These are phyloP conservation scores for Tarsius wallacei DNA, from an alignment of 2,797 vertebrate species.

Conservation along the genomic window DNA sequence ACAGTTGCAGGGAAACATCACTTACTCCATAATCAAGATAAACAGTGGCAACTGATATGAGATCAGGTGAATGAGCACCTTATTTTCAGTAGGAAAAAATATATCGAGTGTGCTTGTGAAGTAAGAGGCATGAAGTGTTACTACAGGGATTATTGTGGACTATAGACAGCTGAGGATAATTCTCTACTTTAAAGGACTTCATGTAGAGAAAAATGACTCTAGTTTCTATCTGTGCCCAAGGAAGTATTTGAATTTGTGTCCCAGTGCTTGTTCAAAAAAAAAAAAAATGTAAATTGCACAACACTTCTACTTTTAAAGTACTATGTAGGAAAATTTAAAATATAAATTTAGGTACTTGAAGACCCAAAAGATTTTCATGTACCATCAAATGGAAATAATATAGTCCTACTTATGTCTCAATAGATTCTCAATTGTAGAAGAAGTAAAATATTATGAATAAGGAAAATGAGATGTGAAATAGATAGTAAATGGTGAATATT, in stretches of 20 bases:
- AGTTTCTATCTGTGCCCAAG: constrained; percentile 10
- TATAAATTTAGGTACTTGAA: constrained; percentile 58
- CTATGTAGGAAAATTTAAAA: constrained; percentile 32
- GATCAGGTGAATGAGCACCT: background rate
- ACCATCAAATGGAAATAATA: constrained; percentile 64
- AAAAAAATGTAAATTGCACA: constrained; percentile 24
- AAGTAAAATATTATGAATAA: constrained; percentile 71
- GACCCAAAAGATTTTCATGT: constrained; percentile 52
- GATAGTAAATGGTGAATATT: constrained; percentile 7
- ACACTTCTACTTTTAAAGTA: constrained; percentile 35
- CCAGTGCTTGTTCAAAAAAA: constrained; percentile 40
- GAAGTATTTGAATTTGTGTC: constrained; percentile 17
- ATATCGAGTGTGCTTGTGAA: background rate
- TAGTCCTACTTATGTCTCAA: constrained; percentile 23
- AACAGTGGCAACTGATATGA: background rate
- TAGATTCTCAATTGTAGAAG: constrained; percentile 43
- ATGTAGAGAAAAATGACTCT: background rate
- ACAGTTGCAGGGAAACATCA: background rate
- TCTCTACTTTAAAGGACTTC: constrained; percentile 48
- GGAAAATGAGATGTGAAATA: constrained; percentile 75
- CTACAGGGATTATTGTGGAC: background rate
- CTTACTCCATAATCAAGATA: background rate
- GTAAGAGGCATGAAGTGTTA: constrained; percentile 24
- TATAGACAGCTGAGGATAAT: background rate
- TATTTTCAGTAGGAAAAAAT: constrained; percentile 55